Evolutionary conservation across 2,797 vertebrate species (phyloP).

Genomic region (Pseudochromis fuscus): DNA sequence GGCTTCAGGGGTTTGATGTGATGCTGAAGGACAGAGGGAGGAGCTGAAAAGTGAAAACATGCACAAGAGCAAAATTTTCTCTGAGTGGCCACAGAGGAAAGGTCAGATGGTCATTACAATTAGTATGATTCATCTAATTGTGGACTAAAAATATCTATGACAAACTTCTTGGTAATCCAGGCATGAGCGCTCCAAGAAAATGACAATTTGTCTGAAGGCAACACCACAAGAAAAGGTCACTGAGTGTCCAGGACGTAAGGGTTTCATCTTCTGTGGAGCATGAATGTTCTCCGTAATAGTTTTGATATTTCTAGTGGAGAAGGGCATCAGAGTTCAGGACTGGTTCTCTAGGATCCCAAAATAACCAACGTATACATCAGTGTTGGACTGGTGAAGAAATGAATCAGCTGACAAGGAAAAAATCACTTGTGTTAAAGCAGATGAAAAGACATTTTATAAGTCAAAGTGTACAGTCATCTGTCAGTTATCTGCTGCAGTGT

Average conservation of each 20-base stretch:
- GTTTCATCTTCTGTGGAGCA: neutral
- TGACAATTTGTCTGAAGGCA: conserved; percentile 1
- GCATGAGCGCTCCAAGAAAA: neutral
- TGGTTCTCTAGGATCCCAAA: neutral
- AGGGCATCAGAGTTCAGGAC: neutral
- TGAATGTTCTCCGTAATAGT: neutral
- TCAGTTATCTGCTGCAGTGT: neutral
- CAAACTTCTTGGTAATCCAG: neutral
- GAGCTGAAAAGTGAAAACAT: no score
- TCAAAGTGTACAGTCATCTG: neutral
- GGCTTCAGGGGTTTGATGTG: no score
- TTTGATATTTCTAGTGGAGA: neutral
- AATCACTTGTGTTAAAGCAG: no score
- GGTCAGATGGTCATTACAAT: neutral
- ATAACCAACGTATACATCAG: no score
- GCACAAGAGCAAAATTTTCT: neutral
- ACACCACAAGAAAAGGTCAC: conserved; percentile 6
- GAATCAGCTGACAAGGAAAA: neutral
- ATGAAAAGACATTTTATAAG: neutral
- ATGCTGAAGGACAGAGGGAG: no score
- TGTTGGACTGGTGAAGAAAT: neutral
- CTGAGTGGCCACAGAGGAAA: neutral
- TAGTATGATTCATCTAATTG: conserved; percentile 5
- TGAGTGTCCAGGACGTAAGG: neutral
- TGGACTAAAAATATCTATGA: neutral